phyloP scores from a whole-genome alignment of 2,113 vertebrate species.

The Leptocoma aspasia region DNA sequence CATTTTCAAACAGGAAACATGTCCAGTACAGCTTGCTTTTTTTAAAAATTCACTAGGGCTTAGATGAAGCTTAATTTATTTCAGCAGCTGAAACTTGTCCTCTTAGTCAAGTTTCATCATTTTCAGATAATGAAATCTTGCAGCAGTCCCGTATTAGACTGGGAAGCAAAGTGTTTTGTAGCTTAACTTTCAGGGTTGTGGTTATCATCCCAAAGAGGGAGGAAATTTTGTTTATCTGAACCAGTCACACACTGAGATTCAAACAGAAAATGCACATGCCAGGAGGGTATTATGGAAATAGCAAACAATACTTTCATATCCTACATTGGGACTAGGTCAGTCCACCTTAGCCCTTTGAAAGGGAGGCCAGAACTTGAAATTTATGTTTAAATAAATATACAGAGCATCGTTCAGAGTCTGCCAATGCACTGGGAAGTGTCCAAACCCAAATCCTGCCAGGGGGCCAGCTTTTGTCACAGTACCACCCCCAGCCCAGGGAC shows the following conservation, averaged over 20 bases:
- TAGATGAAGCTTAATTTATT: slow-evolving; percentile 12
- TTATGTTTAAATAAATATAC: neutral
- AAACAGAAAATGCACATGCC: neutral
- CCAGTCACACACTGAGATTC: neutral
- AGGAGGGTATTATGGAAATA: neutral
- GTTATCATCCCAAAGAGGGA: neutral
- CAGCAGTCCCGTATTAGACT: neutral
- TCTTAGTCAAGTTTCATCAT: neutral
- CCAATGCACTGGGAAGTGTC: neutral
- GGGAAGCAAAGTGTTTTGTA: neutral
- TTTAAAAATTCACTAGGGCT: neutral
- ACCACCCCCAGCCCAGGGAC: neutral
- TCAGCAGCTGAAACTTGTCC: neutral
- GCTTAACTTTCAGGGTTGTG: neutral
- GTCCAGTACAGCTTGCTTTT: neutral
- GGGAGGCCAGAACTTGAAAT: neutral
- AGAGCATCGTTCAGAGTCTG: neutral
- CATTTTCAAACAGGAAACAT: neutral
- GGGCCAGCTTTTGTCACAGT: neutral
- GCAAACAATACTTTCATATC: neutral
- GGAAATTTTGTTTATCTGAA: neutral
- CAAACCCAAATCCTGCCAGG: neutral
- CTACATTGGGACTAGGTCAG: neutral
- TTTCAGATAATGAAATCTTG: neutral
- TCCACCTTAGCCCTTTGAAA: neutral